Conservation (phyloP, 1,140 invertebrate species). For the Whitmania pigra region DNA sequence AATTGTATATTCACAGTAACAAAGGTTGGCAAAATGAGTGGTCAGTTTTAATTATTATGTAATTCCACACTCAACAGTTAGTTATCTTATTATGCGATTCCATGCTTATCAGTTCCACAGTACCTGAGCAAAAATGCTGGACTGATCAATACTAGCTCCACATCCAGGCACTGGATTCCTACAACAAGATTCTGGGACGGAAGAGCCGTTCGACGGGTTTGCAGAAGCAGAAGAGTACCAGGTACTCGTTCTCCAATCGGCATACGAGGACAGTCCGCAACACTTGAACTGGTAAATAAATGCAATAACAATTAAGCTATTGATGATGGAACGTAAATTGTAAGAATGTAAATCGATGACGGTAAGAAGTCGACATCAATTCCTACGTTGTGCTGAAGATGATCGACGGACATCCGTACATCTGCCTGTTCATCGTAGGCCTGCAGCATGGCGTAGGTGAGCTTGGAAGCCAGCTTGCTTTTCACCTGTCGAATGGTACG, state of each 20-base stretch:
- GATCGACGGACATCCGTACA: neutral
- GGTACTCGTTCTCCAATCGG: slow-evolving; percentile 52
- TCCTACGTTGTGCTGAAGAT: neutral
- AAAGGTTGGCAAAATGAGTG: too few species aligned
- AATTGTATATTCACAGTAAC: too few species aligned
- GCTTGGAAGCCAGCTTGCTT: neutral
- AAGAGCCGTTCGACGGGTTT: slow-evolving; percentile 35
- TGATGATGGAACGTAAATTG: neutral
- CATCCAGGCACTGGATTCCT: slow-evolving; percentile 55
- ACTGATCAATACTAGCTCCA: slow-evolving; percentile 63
- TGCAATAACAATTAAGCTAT: neutral
- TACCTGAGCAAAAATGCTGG: slow-evolving; percentile 70
- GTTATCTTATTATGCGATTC: too few species aligned
- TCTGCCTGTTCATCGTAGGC: neutral
- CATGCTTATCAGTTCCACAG: too few species aligned
- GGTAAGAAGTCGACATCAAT: neutral
- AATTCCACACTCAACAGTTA: too few species aligned
- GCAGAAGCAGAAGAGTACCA: slow-evolving; percentile 48
- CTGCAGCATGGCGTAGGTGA: slow-evolving; percentile 5
- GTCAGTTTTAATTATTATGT: too few species aligned
- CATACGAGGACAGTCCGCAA: slow-evolving; percentile 60
- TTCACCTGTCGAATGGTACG: neutral
- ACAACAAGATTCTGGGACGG: slow-evolving; percentile 73
- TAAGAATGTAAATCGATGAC: neutral
- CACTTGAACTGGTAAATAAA: slow-evolving; percentile 56